A percentile compares a stretch with the other conserved stretches of the same genome.
phyloP scores from a whole-genome alignment of 2,113 vertebrate genomes.

The Pycnonotus jocosus region DNA sequence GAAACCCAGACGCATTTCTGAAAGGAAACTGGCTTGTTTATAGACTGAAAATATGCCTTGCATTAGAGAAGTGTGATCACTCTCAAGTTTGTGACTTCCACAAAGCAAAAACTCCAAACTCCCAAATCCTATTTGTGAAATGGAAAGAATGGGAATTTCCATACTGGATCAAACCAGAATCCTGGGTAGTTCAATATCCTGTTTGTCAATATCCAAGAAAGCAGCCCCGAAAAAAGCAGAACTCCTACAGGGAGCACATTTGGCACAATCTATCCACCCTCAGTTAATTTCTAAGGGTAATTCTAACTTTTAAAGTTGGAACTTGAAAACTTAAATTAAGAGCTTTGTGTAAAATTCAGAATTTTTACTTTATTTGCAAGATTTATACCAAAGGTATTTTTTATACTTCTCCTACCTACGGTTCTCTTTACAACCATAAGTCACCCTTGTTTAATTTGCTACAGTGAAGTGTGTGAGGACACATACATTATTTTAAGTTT shows the following conservation, averaged over 20 bases:
- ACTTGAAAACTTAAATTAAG: background rate
- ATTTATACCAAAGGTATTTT: background rate
- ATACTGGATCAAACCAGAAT: constrained; percentile 12
- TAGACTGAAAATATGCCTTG: constrained; percentile 44
- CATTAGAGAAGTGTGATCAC: constrained; percentile 41
- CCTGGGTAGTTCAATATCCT: constrained; percentile 11
- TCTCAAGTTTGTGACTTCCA: constrained; percentile 21
- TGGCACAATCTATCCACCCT: background rate
- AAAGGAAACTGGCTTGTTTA: constrained; percentile 7
- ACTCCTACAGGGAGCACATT: background rate
- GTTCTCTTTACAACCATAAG: no score
- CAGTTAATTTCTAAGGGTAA: background rate
- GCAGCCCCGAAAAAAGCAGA: background rate
- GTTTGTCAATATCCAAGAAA: background rate
- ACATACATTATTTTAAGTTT: background rate
- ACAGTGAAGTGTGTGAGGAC: background rate
- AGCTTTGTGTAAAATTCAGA: background rate
- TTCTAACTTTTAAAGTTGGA: background rate
- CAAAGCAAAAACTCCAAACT: background rate
- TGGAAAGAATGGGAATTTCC: constrained; percentile 15
- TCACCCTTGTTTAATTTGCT: background rate
- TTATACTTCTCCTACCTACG: background rate
- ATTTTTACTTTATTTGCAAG: background rate
- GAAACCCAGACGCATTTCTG: constrained; percentile 30
- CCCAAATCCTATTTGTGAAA: background rate